Conservation (phyloP, 2,888 invertebrate species). For the Nowickia ferox region DNA sequence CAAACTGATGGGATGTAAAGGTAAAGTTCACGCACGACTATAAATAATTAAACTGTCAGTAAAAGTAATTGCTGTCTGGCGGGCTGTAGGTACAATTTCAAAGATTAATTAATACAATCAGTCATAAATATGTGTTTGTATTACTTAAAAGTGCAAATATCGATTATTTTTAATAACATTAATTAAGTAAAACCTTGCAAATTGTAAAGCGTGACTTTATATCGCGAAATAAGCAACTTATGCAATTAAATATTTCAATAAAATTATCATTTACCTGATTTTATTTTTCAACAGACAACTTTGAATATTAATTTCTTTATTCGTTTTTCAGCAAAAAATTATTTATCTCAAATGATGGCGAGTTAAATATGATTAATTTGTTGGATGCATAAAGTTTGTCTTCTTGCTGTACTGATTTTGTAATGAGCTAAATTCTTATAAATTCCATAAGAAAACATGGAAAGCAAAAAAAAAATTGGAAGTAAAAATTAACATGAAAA, state of each 20-base stretch:
- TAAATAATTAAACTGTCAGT: conserved; percentile 44
- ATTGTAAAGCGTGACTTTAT: conserved; percentile 25
- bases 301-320: conserved; percentile 5
- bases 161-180: conserved; percentile 31
- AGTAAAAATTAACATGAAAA: too few species aligned
- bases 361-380: conserved; percentile 63
- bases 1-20: neutral
- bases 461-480: neutral
- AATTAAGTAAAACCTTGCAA: conserved; percentile 24
- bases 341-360: conserved; percentile 4
- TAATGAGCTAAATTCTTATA: conserved; percentile 10
- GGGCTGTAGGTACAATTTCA: conserved; percentile 38
- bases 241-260: conserved; percentile 25
- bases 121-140: conserved; percentile 42
- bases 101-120: conserved; percentile 64
- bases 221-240: conserved; percentile 1
- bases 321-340: neutral
- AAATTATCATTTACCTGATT: conserved; percentile 60
- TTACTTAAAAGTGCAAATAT: conserved; percentile 6
- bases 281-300: conserved; percentile 35
- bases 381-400: conserved; percentile 27
- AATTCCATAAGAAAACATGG: conserved; percentile 38
- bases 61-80: conserved; percentile 16
- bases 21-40: conserved; percentile 1
- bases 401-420: conserved; percentile 18